Conservation (phyloP, 2,888 invertebrate genomes). For the Lamproptera curius region DNA sequence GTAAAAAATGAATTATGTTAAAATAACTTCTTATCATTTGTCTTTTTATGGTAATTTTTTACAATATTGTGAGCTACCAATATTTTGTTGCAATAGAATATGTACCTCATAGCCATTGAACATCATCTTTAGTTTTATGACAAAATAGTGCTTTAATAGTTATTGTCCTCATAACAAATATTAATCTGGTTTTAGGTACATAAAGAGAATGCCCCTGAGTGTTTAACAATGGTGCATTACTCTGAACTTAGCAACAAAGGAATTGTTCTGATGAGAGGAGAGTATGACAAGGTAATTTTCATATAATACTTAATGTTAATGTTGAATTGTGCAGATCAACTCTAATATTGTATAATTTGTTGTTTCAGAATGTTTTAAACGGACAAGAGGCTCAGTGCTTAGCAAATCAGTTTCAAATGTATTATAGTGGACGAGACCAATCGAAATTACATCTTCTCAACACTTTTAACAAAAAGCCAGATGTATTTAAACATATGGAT, state of each 20-base stretch:
- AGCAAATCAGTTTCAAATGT: conserved; percentile 91
- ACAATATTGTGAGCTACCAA: no score
- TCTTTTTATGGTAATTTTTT: no score
- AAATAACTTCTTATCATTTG: no score
- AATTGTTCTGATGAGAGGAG: conserved; percentile 90
- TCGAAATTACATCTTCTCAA: conserved; percentile 81
- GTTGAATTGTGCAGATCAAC: background rate
- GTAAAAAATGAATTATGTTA: no score
- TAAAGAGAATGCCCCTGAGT: conserved; percentile 93
- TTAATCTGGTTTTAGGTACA: conserved; percentile 77
- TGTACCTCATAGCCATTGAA: no score
- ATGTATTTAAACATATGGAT: conserved; percentile 90
- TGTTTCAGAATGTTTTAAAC: conserved; percentile 80
- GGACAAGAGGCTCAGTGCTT: conserved; percentile 90
- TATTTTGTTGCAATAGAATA: no score
- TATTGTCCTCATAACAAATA: no score
- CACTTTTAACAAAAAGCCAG: conserved; percentile 83
- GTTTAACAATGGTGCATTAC: conserved; percentile 88
- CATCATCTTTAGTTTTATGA: no score
- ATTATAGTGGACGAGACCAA: conserved; percentile 83
- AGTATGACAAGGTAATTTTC: conserved; percentile 82
- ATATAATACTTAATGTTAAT: background rate
- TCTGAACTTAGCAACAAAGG: conserved; percentile 86
- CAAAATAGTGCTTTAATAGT: no score
- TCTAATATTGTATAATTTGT: background rate